Evolutionary conservation across 92 coral and sea anemone genomes (phyloP), one percentile per base, ranked within the genome.

Genomic region (Meandrina meandrites): DNA sequence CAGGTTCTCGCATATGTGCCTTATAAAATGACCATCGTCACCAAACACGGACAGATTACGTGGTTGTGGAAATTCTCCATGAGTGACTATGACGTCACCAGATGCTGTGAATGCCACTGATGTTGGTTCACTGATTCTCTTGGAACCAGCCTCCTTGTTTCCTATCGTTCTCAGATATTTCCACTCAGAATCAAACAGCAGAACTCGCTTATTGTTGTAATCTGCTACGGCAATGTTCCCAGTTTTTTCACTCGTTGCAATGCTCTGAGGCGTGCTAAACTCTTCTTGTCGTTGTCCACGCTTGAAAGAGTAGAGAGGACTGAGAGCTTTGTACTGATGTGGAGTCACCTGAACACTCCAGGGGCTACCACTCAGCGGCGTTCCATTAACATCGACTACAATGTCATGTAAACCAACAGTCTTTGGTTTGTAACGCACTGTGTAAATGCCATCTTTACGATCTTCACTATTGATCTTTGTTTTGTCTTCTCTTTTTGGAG

Each of bases 11-110:
- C 68, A 40, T 40, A 91, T 62, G 3, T 91, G 91, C 11, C 69
- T 82, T 5, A 88, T 71, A 47, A 88, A 80, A 18, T 84, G 66
- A n/a, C 94, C 94, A 75, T 74, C 80, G 53, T 91, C 94, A 18
- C 91, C 73, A 57, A 84, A 88, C 1, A 91, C 60, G 28, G 67
- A 81, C 78, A 67, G 17, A 32, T 48, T 80, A 18, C 19, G 19
- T 56, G 19, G 21, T 0, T 4, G 36, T 30, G 36, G 3, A 34
- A 30, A 34, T 13, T 56, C 18, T 12, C 54, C 57, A 35, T 80
- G 84, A 80, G 68, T 40, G 13, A 80, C 74, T 12, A 80, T 27
- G 36, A 80, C 35, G 84, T 80, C 37, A 80, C 74, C 74, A 5
- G 74, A 60, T n/a, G 51, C 53, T 60, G 84, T 24, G 69, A 80